Evolutionary conservation across 2,888 invertebrate genomes (phyloP).

Genomic region (Spilosoma lubricipeda): DNA sequence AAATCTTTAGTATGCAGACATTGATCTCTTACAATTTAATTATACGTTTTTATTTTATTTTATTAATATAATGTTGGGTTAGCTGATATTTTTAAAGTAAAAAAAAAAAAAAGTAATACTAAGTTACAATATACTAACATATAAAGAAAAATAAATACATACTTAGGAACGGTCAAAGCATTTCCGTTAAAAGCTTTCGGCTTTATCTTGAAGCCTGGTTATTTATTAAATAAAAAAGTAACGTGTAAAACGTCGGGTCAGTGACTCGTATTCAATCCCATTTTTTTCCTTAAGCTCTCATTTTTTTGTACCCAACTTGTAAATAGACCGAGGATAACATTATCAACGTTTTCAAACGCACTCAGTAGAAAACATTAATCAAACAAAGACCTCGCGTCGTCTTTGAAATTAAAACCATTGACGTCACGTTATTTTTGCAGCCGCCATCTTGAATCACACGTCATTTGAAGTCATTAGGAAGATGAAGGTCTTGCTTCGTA

Average conservation of each 20-base stretch:
- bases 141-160: not conserved
- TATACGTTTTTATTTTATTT: too few relatives aligned
- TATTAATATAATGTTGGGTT: too few relatives aligned
- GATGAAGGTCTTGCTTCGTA: slow-evolving; percentile 12
- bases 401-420: slow-evolving; percentile 32
- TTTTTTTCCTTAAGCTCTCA: slow-evolving; percentile 12
- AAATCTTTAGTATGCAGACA: too few relatives aligned
- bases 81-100: not conserved
- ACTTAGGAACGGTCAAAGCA: not conserved
- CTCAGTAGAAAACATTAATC: slow-evolving; percentile 36
- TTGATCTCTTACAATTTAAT: too few relatives aligned
- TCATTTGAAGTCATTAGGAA: slow-evolving; percentile 27
- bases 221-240: slow-evolving; percentile 14
- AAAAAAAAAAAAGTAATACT: too few relatives aligned
- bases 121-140: too few relatives aligned
- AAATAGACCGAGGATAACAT: slow-evolving; percentile 7
- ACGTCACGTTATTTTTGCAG: slow-evolving; percentile 34
- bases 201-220: slow-evolving; percentile 2
- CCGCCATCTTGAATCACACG: slow-evolving; percentile 38
- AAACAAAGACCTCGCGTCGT: slow-evolving; percentile 30
- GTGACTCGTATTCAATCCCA: slow-evolving; percentile 3
- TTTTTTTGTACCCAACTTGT: slow-evolving; percentile 5
- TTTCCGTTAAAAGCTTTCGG: not conserved
- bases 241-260: slow-evolving; percentile 5
- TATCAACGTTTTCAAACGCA: slow-evolving; percentile 10